These are phyloP conservation scores for Psettodes erumei DNA, from an alignment of 2,113 vertebrate genomes.

Conservation along the genomic window DNA sequence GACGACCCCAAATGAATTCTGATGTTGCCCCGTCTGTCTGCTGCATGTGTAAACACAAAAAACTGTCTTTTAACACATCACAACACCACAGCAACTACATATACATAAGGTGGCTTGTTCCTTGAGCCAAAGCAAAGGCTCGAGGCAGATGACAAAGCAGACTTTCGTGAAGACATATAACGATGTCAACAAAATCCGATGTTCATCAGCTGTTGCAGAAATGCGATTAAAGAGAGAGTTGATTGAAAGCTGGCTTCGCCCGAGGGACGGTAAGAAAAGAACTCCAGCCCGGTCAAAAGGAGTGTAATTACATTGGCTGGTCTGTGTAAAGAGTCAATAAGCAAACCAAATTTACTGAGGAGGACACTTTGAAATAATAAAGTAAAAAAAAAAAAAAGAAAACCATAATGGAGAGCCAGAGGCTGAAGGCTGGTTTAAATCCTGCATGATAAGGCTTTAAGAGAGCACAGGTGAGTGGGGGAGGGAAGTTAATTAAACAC, in stretches of 20 bases:
- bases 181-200: background rate
- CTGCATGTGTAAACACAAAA: no score
- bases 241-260: background rate
- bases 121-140: no score
- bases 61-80: no score
- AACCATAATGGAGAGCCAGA: background rate
- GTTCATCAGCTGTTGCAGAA: background rate
- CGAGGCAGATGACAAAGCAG: no score
- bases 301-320: background rate
- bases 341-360: background rate
- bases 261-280: background rate
- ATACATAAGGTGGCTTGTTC: no score
- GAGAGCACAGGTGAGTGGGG: constrained; percentile 24
- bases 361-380: background rate
- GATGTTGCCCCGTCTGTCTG: no score
- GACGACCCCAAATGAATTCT: no score
- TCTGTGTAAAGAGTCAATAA: background rate
- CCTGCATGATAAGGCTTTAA: constrained; percentile 19
- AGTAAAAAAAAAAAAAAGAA: background rate
- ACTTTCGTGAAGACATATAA: no score
- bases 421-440: constrained; percentile 3
- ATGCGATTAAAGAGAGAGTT: background rate
- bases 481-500: constrained; percentile 46
- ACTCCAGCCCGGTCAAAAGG: background rate
- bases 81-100: no score